phyloP scores from a whole-genome alignment of 2,888 invertebrate species.

The Brachyptera risi region DNA sequence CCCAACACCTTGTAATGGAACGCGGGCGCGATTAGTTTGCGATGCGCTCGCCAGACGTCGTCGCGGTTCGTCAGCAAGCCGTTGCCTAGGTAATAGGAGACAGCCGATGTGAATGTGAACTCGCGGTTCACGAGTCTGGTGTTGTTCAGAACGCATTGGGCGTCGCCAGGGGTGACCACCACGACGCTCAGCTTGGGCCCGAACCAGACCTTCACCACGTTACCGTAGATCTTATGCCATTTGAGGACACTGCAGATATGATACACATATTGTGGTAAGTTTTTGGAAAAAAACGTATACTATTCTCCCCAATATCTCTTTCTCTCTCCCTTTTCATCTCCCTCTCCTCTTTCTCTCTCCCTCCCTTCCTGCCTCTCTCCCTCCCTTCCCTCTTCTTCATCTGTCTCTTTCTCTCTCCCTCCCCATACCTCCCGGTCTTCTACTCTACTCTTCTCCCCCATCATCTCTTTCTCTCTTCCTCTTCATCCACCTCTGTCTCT shows the following conservation, averaged over 20 bases:
- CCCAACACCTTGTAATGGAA: slow-evolving; percentile 23
- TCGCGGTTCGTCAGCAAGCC: slow-evolving; percentile 15
- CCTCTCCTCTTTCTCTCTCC: no score
- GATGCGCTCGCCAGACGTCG: slow-evolving; percentile 23
- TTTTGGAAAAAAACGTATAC: no score
- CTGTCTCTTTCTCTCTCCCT: no score
- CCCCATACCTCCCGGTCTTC: no score
- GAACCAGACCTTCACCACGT: not conserved
- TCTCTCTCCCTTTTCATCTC: no score
- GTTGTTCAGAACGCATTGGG: not conserved
- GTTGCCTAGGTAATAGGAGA: slow-evolving; percentile 3
- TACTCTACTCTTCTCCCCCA: no score
- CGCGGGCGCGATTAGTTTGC: slow-evolving; percentile 25
- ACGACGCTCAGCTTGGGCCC: not conserved
- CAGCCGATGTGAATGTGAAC: not conserved
- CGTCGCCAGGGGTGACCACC: not conserved
- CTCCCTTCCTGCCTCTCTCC: no score
- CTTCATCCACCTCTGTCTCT: no score
- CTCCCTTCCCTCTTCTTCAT: no score
- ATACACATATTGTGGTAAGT: no score
- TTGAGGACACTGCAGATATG: not conserved
- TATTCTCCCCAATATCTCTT: no score
- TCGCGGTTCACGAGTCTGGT: not conserved
- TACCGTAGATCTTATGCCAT: not conserved
- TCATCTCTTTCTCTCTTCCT: no score